These are phyloP conservation scores for Diplogasteroides magnus DNA, from an alignment of 1,140 invertebrate genomes.

Conservation along the genomic window DNA sequence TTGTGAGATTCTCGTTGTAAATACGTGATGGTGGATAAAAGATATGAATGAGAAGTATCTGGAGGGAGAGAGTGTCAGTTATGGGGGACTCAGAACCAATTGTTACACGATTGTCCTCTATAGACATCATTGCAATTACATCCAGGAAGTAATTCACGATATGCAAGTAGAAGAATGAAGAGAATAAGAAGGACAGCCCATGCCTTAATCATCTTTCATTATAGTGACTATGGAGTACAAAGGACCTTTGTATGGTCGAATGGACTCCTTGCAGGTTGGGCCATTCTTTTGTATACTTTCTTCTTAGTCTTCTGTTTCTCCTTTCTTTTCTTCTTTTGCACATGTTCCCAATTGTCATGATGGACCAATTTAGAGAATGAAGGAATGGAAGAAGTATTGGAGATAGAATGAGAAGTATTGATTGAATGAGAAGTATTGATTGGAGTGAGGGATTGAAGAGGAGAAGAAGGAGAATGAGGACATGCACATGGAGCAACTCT, in stretches of 20 bases:
- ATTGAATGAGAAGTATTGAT: background rate
- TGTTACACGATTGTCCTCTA: too few relatives aligned
- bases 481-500: background rate
- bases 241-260: background rate
- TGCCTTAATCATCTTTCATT: background rate
- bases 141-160: background rate
- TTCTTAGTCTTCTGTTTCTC: constrained; percentile 15
- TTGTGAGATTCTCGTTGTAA: background rate
- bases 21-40: background rate
- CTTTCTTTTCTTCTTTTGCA: constrained; percentile 9
- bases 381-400: background rate
- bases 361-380: background rate
- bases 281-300: background rate
- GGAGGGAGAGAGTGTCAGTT: background rate
- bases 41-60: too few relatives aligned
- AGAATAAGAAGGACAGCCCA: background rate
- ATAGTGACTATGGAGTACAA: background rate
- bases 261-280: background rate
- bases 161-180: background rate
- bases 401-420: background rate
- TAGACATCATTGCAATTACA: background rate
- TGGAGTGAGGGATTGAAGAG: too few relatives aligned
- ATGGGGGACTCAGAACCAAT: background rate
- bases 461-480: background rate
- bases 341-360: background rate